Evolutionary conservation across 92 coral and sea anemone species (phyloP), one percentile per base, ranked within the genome.

Genomic region (Phymanthus crucifer): DNA sequence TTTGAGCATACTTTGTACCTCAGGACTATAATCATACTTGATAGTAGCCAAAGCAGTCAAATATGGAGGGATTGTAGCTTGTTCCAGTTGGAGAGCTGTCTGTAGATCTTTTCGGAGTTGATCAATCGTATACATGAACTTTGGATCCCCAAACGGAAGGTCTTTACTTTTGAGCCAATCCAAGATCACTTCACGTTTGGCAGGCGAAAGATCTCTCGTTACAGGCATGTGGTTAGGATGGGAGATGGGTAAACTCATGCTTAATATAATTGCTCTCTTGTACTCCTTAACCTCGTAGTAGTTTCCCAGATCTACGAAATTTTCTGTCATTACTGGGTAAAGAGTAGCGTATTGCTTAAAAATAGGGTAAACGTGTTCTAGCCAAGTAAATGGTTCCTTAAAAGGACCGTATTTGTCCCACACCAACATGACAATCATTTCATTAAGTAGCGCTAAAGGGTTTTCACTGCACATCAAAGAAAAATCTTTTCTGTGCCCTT

Each of bases 181-280:
- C 38, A 93, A 47, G 68, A 90, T 90, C 68, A 82, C 87, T 14
- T 76, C 67, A 11, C 80, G 74, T 50, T 93, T 93, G 50, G 82
- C 71, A 45, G 67, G 58, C 12, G 97, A 93, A 34, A 93, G 84
- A 38, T 93, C 94, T 21, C 97, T 80, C 38, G 94, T 82, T 0
- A 90, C 88, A 0, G 97, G 97, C 97, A 93, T 93, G 47, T 87
- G 84, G 40, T 93, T 90, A 18, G 97, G 94, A 72, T 93, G 87
- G 1, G 82, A 77, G 34, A 48, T 76, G 5, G 88, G 83, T 33
- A 92, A 61, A 23, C 81, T 71, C 83, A 92, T 64, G n/a, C 81
- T 85, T 80, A 74, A 72, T 67, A 46, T 69, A 14, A 89, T 87
- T 19, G 80, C 71, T 1, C n/a, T 76, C 26, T 66, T 83, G 32